phyloP scores from a whole-genome alignment of 2,797 vertebrate genomes.

The Sardinella longiceps region DNA sequence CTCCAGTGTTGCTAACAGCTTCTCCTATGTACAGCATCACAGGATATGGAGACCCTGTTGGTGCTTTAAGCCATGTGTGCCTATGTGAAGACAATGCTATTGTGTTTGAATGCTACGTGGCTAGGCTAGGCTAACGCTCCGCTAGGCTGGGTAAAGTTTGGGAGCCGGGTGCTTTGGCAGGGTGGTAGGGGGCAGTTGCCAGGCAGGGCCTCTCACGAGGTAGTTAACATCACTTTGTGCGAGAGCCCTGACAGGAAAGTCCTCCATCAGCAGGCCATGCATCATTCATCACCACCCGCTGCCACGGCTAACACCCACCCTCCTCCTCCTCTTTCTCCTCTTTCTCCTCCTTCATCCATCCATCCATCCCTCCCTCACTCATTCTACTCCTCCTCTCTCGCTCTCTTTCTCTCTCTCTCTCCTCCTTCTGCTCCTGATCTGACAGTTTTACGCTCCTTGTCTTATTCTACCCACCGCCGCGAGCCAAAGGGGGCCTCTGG shows the following conservation, averaged over 20 bases:
- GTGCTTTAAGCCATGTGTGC: background rate
- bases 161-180: background rate
- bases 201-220: constrained; percentile 76
- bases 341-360: background rate
- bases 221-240: constrained; percentile 83
- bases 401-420: background rate
- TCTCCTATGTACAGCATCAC: background rate
- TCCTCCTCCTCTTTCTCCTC: background rate
- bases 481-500: constrained; percentile 11
- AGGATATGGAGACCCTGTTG: background rate
- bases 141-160: background rate
- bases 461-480: constrained; percentile 15
- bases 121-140: background rate
- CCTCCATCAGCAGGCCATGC: constrained; percentile 80
- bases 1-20: background rate
- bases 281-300: constrained; percentile 73
- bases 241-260: constrained; percentile 79
- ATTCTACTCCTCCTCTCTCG: background rate
- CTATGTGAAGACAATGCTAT: background rate
- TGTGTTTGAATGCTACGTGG: background rate
- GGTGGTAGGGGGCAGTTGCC: constrained; percentile 17
- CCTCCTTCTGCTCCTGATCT: constrained; percentile 45
- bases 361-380: background rate
- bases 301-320: constrained; percentile 21
- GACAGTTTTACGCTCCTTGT: constrained; percentile 79